Evolutionary conservation across 2,888 invertebrate genomes (phyloP), one percentile per base, ranked within the genome.

Genomic region (Mythimna loreyi): DNA sequence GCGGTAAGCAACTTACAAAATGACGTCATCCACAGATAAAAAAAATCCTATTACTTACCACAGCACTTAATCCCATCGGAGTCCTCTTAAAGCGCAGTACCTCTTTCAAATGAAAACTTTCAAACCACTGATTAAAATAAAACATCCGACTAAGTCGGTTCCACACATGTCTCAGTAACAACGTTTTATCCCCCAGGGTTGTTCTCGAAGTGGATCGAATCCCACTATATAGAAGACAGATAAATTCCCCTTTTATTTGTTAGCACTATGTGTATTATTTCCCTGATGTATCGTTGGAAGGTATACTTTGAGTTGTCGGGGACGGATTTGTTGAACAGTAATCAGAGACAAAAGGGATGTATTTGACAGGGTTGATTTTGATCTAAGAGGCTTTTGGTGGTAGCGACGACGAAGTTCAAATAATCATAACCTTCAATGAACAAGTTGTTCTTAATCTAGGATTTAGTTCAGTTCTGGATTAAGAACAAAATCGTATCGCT

Each of bases 81-180:
- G 30, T 43, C 43, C 40, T 36, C 16, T 50, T 30, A 45, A 64
- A 40, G 49, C 19, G 19, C n/a, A 30, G 45, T n/a, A 63, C n/a
- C 59, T 43, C 67, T 59, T 67, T 58, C 43, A 69, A 66, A 58
- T 65, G 62, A 72, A 78, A 73, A 63, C 52, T 73, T 75, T 59
- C 67, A 63, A 63, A 68, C 50, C 55, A 45, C 67, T 82, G 74
- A 74, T 80, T 81, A 74, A 82, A 82, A 80, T 74, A 80, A 80
- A 80, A 65, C 53, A 47, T 64, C 50, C 21, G 13, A 59, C 53
- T 30, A 43, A 70, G 56, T 50, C 47, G 21, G 58, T 64, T 77
- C 58, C 67, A 69, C 76, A 68, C 66, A 71, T 71, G 74, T 78
- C 60, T 59, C 25, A 49, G 57, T 73, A 72, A 71, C 66, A 62